A percentile compares a stretch with the other conserved stretches of the same genome.
These are phyloP conservation scores for Triplophysa yarkandensis DNA, from an alignment of 2,797 vertebrate genomes.

Conservation along the genomic window DNA sequence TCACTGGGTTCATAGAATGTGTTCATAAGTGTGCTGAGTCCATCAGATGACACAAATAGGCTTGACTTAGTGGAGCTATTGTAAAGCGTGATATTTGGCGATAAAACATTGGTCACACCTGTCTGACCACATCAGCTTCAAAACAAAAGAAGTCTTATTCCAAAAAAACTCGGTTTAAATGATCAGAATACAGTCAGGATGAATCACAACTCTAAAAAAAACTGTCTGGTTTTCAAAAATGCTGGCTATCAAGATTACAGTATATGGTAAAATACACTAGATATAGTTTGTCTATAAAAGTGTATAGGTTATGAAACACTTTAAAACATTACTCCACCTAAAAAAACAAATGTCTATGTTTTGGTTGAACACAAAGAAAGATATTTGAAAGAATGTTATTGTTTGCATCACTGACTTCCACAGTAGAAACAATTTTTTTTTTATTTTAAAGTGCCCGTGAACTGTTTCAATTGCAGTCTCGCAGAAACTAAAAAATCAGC, in stretches of 20 bases:
- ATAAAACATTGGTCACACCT: neutral
- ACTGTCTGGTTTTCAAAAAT: neutral
- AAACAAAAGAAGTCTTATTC: neutral
- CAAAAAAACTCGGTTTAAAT: neutral
- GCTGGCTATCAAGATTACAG: neutral
- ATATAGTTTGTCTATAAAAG: neutral
- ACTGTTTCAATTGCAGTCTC: too few relatives aligned
- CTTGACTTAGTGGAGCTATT: neutral
- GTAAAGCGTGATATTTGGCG: neutral
- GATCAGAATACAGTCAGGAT: neutral
- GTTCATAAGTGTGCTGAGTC: neutral
- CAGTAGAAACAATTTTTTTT: too few relatives aligned
- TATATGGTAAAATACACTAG: neutral
- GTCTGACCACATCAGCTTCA: neutral
- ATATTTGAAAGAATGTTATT: too few relatives aligned
- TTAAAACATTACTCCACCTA: too few relatives aligned
- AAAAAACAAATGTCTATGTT: too few relatives aligned
- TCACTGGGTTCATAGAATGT: neutral
- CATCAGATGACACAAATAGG: neutral
- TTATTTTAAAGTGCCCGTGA: too few relatives aligned
- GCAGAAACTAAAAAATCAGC: too few relatives aligned
- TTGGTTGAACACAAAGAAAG: too few relatives aligned
- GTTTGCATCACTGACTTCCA: too few relatives aligned
- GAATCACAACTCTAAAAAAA: neutral
- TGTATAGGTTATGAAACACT: neutral